These are phyloP conservation scores for Pycnomerus fuliginosus DNA, from an alignment of 2,888 invertebrate species.

Conservation along the genomic window DNA sequence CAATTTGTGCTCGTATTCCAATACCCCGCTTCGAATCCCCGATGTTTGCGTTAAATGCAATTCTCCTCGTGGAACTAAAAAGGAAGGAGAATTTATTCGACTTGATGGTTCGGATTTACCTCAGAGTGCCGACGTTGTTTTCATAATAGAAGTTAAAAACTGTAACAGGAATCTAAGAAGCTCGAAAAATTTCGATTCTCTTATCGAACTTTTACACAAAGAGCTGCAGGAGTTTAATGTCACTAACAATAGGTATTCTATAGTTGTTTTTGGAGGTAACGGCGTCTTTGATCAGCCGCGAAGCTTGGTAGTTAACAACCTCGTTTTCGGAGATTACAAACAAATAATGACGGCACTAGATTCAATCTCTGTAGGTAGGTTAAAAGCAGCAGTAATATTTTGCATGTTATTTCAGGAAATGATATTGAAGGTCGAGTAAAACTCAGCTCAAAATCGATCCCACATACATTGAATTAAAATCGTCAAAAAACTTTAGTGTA, in stretches of 20 bases:
- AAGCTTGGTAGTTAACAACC: conserved; percentile 70
- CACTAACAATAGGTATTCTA: conserved; percentile 75
- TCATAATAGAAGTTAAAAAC: conserved; percentile 82
- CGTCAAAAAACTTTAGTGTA: too few relatives aligned
- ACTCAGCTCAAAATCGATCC: too few relatives aligned
- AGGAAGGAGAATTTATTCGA: conserved; percentile 74
- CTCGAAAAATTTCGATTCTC: conserved; percentile 67
- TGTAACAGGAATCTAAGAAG: conserved; percentile 74
- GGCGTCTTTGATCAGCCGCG: conserved; percentile 72
- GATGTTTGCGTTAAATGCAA: conserved; percentile 77
- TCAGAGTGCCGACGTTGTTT: conserved; percentile 79
- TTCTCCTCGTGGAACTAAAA: conserved; percentile 64
- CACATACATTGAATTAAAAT: too few relatives aligned
- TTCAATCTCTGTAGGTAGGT: conserved; percentile 65
- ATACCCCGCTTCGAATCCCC: conserved; percentile 77
- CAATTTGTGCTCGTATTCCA: conserved; percentile 71
- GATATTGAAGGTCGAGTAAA: too few relatives aligned
- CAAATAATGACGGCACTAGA: conserved; percentile 68
- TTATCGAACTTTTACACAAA: conserved; percentile 67
- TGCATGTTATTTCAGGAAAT: too few relatives aligned
- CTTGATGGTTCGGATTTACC: conserved; percentile 62
- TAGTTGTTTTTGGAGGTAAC: conserved; percentile 79
- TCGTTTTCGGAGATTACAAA: conserved; percentile 66
- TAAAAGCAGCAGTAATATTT: too few relatives aligned
- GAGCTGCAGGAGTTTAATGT: conserved; percentile 64